Percentiles rank a stretch among this genome's conserved stretches.
Conservation (phyloP, 1,140 invertebrate species). For the Pseudachorutes palmiensis region DNA sequence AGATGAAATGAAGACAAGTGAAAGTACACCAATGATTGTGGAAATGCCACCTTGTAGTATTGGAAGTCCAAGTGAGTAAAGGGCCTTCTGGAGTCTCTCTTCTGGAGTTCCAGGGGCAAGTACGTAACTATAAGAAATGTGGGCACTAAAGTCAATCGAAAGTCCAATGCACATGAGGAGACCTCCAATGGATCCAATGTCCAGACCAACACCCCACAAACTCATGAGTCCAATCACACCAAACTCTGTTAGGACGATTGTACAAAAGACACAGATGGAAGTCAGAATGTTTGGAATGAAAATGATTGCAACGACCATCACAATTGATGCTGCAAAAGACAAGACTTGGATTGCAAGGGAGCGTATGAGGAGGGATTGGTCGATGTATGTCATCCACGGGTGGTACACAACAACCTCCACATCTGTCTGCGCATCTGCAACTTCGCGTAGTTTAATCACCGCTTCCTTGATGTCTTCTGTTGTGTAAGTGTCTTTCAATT, state of each 20-base stretch:
- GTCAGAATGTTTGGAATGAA: conserved; percentile 91
- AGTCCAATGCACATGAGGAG: conserved; percentile 98
- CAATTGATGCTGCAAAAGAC: conserved; percentile 77
- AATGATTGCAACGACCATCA: conserved; percentile 92
- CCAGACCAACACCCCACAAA: conserved; percentile 85
- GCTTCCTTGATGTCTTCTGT: conserved; percentile 85
- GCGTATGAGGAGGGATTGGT: conserved; percentile 84
- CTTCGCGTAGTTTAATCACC: conserved; percentile 65
- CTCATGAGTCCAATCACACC: conserved; percentile 94
- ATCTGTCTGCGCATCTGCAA: conserved; percentile 65
- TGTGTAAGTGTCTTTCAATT: conserved; percentile 77
- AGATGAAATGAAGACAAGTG: conserved; percentile 77
- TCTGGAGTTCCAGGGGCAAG: conserved; percentile 67
- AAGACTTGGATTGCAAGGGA: conserved; percentile 88
- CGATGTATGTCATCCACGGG: conserved; percentile 89
- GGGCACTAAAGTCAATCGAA: conserved; percentile 92
- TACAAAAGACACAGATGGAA: conserved; percentile 86
- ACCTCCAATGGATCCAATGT: conserved; percentile 97
- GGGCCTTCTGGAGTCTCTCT: conserved; percentile 70
- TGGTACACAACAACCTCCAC: conserved; percentile 66
- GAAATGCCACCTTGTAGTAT: conserved; percentile 88
- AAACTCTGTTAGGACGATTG: conserved; percentile 86
- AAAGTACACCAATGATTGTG: conserved; percentile 80
- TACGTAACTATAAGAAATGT: conserved; percentile 80
- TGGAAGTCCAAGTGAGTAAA: conserved; percentile 82